These are phyloP conservation scores for Dynastes grantii DNA, from an alignment of 2,888 invertebrate genomes.

Conservation along the genomic window DNA sequence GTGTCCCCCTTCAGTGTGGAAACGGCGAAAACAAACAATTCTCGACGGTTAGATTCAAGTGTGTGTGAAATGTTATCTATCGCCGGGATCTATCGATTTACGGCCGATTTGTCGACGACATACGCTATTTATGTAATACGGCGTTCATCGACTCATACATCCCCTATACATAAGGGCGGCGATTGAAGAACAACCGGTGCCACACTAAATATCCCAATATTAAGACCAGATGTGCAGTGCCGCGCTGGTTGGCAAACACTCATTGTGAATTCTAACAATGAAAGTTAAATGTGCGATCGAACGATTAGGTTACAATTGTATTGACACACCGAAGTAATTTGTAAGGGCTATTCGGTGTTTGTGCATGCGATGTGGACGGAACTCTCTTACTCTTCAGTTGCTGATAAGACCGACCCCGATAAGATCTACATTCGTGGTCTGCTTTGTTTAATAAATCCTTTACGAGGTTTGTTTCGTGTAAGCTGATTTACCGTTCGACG, in stretches of 20 bases:
- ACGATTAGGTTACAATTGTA: conserved; percentile 70
- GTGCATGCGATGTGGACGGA: conserved; percentile 38
- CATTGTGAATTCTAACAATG: conserved; percentile 68
- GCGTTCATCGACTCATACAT: conserved; percentile 63
- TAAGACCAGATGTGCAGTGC: conserved; percentile 68
- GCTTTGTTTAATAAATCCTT: conserved; percentile 66
- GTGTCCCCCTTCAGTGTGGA: conserved; percentile 47
- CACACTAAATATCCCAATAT: conserved; percentile 58
- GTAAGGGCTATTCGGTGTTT: conserved; percentile 65
- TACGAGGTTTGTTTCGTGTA: conserved; percentile 62
- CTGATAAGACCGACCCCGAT: conserved; percentile 62
- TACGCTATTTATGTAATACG: conserved; percentile 66
- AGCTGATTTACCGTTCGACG: conserved; percentile 60
- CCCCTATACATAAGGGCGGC: conserved; percentile 57
- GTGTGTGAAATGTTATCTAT: conserved; percentile 67
- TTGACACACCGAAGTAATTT: conserved; percentile 69
- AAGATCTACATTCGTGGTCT: conserved; percentile 64
- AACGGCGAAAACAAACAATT: conserved; percentile 54
- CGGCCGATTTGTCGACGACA: conserved; percentile 64
- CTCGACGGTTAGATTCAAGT: conserved; percentile 63
- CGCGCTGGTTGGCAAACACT: conserved; percentile 65
- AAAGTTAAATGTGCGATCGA: conserved; percentile 70
- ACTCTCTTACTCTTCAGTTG: conserved; percentile 44
- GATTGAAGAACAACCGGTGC: conserved; percentile 38
- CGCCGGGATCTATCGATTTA: conserved; percentile 67